Percentiles rank a stretch among this genome's conserved stretches.
phyloP scores from a whole-genome alignment of 1,140 invertebrate genomes.

The Nomia melanderi region DNA sequence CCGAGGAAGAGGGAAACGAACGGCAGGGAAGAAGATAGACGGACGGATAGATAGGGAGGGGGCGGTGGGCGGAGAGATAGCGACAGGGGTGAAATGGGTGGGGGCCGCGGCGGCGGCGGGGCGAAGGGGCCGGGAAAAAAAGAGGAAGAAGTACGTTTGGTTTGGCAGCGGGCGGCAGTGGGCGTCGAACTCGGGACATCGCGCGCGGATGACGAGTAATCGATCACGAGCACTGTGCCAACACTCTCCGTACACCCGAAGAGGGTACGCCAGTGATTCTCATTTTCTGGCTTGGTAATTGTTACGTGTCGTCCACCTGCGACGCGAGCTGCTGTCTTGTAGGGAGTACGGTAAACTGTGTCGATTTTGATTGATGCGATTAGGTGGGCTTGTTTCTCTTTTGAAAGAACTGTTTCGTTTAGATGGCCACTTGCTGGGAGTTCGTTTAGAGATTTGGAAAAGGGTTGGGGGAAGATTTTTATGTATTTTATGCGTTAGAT shows the following conservation, averaged over 20 bases:
- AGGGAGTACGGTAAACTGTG: too few species aligned
- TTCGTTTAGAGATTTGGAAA: too few species aligned
- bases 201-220: constrained; percentile 78
- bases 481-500: too few species aligned
- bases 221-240: constrained; percentile 78
- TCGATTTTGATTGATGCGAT: too few species aligned
- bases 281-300: too few species aligned
- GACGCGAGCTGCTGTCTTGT: too few species aligned
- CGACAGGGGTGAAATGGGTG: constrained; percentile 15
- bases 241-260: constrained; percentile 69
- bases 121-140: constrained; percentile 44
- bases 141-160: constrained; percentile 69
- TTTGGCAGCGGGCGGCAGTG: constrained; percentile 68
- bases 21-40: constrained; percentile 41
- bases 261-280: constrained; percentile 68
- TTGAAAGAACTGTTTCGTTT: too few species aligned
- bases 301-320: too few species aligned
- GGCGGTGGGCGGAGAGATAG: too few species aligned
- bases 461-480: too few species aligned
- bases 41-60: not conserved
- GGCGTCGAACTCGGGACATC: constrained; percentile 72
- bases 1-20: constrained; percentile 33
- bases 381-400: too few species aligned
- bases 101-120: constrained; percentile 13
- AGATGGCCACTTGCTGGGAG: too few species aligned